Conservation (phyloP, 2,888 invertebrate species). For the Aelia acuminata region DNA sequence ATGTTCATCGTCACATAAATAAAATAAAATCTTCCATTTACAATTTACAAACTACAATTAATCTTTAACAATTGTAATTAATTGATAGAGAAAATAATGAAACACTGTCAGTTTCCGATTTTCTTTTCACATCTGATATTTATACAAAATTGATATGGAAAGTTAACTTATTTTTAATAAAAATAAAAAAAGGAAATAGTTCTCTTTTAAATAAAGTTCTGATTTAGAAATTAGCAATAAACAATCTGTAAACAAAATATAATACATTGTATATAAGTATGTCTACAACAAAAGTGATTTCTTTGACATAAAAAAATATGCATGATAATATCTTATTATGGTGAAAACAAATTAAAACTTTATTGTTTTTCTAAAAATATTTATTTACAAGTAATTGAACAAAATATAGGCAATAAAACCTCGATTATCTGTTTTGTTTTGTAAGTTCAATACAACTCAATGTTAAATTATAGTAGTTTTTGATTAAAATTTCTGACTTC, state of each 20-base stretch:
- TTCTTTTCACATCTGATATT: background rate
- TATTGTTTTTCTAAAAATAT: background rate
- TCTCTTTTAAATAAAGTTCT: background rate
- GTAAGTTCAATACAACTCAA: too few species aligned
- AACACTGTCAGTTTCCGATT: background rate
- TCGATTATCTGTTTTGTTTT: background rate
- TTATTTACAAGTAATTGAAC: background rate
- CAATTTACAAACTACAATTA: conserved; percentile 31
- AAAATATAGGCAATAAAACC: background rate
- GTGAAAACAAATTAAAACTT: background rate
- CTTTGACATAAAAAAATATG: background rate
- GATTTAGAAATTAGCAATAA: background rate
- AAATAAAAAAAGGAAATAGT: conserved; percentile 1
- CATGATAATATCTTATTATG: background rate
- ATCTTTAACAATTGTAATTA: background rate
- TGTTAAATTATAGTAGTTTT: too few species aligned
- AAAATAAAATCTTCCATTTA: conserved; percentile 46
- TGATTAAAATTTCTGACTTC: too few species aligned
- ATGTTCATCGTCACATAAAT: conserved; percentile 50
- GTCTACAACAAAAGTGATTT: background rate
- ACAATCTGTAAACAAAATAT: background rate
- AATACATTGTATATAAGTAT: background rate
- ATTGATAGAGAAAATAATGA: conserved; percentile 20
- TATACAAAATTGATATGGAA: background rate
- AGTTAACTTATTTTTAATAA: background rate